Conservation (phyloP, 35 echinoderm and acorn worm species). For the Apostichopus parvimensis region DNA sequence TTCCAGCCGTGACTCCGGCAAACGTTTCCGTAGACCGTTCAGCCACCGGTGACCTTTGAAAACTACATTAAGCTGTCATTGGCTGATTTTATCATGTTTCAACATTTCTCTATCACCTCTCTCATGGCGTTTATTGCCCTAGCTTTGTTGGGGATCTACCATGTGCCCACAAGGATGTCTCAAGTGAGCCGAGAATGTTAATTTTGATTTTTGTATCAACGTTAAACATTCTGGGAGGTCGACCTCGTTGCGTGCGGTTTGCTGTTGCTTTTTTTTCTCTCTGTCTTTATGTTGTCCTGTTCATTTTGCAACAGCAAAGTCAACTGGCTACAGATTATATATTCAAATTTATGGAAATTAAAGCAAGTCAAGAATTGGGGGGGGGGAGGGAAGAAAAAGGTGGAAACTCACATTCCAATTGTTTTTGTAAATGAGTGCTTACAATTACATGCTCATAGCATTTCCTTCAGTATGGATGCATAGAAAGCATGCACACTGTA, state of each 20-base stretch:
- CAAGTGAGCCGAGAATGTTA: too few relatives aligned
- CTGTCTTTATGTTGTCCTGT: too few relatives aligned
- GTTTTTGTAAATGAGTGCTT: too few relatives aligned
- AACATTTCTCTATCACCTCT: slow-evolving; percentile 1
- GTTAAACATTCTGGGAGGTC: too few relatives aligned
- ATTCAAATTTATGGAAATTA: neutral
- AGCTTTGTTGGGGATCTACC: neutral
- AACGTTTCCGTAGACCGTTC: neutral
- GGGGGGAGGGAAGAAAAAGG: neutral
- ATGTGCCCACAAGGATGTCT: too few relatives aligned
- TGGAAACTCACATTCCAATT: too few relatives aligned
- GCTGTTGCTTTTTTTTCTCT: too few relatives aligned
- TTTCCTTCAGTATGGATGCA: too few relatives aligned
- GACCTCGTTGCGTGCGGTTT: too few relatives aligned
- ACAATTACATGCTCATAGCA: too few relatives aligned
- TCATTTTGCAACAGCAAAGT: neutral
- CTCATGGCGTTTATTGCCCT: neutral
- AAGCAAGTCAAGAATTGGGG: neutral
- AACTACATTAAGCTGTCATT: slow-evolving; percentile 16
- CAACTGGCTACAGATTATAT: neutral
- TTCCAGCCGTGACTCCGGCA: neutral
- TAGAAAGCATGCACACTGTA: too few relatives aligned
- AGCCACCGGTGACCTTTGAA: slow-evolving; percentile 21
- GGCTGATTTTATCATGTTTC: slow-evolving; percentile 22
- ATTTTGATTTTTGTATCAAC: too few relatives aligned